Evolutionary conservation across 2,888 invertebrate genomes (phyloP).

Genomic region (Trissolcus brochymenae): DNA sequence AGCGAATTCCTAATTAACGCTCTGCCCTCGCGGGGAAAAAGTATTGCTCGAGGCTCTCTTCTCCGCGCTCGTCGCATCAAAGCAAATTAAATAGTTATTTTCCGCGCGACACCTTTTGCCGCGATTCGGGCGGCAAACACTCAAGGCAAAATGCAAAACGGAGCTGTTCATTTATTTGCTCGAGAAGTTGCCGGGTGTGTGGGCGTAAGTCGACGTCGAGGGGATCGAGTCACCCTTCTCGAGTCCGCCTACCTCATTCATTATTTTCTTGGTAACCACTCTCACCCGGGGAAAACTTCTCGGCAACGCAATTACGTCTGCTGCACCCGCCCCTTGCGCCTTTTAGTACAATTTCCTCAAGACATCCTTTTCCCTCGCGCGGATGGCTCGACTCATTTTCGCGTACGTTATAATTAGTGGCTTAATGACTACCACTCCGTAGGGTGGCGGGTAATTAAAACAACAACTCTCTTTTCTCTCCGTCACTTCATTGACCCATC

Average conservation of each 20-base stretch:
- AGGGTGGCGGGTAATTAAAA: slow-evolving; percentile 75
- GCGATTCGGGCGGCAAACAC: slow-evolving; percentile 16
- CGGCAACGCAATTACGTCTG: slow-evolving; percentile 74
- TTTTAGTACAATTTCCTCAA: slow-evolving; percentile 58
- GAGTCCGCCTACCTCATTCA: slow-evolving; percentile 69
- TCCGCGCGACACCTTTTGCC: slow-evolving; percentile 44
- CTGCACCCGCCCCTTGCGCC: slow-evolving; percentile 62
- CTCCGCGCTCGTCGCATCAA: slow-evolving; percentile 32
- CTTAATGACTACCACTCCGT: slow-evolving; percentile 74
- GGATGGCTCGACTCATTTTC: slow-evolving; percentile 71
- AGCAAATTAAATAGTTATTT: slow-evolving; percentile 49
- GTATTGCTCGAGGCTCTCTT: neutral
- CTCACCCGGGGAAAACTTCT: slow-evolving; percentile 73
- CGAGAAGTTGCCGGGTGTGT: slow-evolving; percentile 19
- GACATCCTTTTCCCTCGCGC: slow-evolving; percentile 55
- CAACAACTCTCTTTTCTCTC: slow-evolving; percentile 67
- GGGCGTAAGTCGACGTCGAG: slow-evolving; percentile 14
- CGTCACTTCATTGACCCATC: slow-evolving; percentile 52
- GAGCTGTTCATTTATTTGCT: slow-evolving; percentile 51
- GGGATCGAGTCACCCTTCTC: slow-evolving; percentile 24
- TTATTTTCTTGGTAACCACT: slow-evolving; percentile 75
- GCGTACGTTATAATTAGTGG: slow-evolving; percentile 76
- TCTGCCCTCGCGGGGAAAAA: neutral
- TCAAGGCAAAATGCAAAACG: slow-evolving; percentile 3
- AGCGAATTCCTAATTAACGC: slow-evolving; percentile 34